Evolutionary conservation across 2,113 vertebrate species (phyloP), one percentile per base, ranked within the genome.

Genomic region (Lathamus discolor): DNA sequence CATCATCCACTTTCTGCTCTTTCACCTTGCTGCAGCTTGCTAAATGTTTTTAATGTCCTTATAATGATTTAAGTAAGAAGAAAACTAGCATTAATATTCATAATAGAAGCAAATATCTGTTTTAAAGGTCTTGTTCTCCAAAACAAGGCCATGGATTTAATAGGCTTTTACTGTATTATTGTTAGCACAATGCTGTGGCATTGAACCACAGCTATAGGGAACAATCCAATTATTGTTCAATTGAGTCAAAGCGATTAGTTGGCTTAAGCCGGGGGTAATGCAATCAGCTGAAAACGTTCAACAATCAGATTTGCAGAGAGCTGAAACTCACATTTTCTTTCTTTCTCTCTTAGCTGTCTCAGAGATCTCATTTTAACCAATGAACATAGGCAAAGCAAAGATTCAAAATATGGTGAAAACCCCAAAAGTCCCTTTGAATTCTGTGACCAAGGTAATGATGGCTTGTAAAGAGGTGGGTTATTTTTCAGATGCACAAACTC

Each of bases 151-250:
- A 81, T 49, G 88, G 68, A 90, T 92, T 94, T 95, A 96, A 78
- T 48, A 61, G 86, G 73, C 51, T 93, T 97, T 93, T 90, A 92
- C 80, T 88, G 68, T 28, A 78, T 88, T 93, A 86, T 94, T 23
- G 13, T 41, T 77, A 89, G 51, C 73, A 93, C 83, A 92, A 39
- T 78, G 69, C 76, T 75, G 69, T 35, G 43, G 76, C 80, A 94
- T 83, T 94, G 95, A 94, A 95, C 80, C 83, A 88, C 73, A 90
- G 76, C 83, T 81, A 78, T 68, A 46, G 77, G 76, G 86, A 97
- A 74, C 86, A 93, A 95, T 81, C 91, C 80, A 88, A 94, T 92
- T 96, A 92, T 57, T 46, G 6, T 92, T 93, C 88, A 92, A 75
- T 33, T 81, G 43, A 96, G 33, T 91, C 73, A 88, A 72, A 94